Conservation (phyloP, 35 echinoderm and acorn worm species). For the Strongylocentrotus purpuratus region DNA sequence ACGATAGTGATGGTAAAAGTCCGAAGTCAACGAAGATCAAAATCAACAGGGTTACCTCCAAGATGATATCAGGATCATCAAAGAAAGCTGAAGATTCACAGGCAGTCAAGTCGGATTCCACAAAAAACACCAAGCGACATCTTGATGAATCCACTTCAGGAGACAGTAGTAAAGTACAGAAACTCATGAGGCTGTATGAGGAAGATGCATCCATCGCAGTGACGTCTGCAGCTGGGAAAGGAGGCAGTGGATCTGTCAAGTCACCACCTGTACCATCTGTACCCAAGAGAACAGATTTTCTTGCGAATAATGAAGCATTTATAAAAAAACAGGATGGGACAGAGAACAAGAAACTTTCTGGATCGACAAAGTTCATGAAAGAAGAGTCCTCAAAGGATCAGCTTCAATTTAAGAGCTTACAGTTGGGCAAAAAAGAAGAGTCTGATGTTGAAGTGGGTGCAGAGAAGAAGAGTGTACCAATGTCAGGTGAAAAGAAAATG, state of each 20-base stretch:
- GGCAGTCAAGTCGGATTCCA: not conserved
- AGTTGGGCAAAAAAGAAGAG: not conserved
- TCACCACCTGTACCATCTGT: not conserved
- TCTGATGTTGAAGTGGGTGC: not conserved
- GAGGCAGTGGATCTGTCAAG: not conserved
- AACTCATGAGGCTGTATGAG: slow-evolving; percentile 22
- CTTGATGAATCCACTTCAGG: not conserved
- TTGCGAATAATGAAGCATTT: not conserved
- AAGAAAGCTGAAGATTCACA: not conserved
- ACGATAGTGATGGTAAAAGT: not conserved
- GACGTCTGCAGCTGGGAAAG: not conserved
- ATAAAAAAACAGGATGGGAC: not conserved
- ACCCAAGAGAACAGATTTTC: not conserved
- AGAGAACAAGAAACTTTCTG: not conserved
- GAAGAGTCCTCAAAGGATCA: not conserved
- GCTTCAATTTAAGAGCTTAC: not conserved
- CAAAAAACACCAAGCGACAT: not conserved
- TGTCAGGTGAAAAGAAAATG: slow-evolving; percentile 43
- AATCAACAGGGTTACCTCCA: not conserved
- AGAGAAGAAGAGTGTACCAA: slow-evolving; percentile 15
- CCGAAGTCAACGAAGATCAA: not conserved
- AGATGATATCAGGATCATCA: not conserved
- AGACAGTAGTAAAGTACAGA: not conserved
- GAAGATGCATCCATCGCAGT: not conserved
- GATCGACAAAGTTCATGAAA: not conserved